phyloP scores from a whole-genome alignment of 1,140 invertebrate genomes.

The Temnothorax curvispinosus region DNA sequence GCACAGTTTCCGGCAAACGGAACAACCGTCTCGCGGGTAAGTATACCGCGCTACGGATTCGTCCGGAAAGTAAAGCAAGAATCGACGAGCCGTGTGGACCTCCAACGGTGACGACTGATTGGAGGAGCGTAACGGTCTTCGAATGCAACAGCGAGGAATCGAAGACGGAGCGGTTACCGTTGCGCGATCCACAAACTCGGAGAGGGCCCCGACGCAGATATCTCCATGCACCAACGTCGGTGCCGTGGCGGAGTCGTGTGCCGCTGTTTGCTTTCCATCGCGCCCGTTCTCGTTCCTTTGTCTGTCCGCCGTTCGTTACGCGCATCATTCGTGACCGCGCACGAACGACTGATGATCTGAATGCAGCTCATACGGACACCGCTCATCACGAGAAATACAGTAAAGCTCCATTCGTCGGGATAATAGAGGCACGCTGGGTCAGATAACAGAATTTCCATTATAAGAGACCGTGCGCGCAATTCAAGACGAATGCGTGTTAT shows the following conservation, averaged over 20 bases:
- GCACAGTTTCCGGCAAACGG: background rate
- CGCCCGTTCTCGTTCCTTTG: slow-evolving; percentile 20
- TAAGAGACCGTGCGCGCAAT: background rate
- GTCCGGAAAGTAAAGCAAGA: slow-evolving; percentile 47
- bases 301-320: slow-evolving; percentile 32
- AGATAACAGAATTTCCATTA: slow-evolving; percentile 50
- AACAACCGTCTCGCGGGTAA: too few species aligned
- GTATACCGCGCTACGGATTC: background rate
- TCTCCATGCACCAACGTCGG: slow-evolving; percentile 65
- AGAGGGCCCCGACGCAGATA: slow-evolving; percentile 67
- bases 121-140: slow-evolving; percentile 84
- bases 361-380: slow-evolving; percentile 14
- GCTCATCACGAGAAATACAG: slow-evolving; percentile 30
- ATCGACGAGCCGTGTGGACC: slow-evolving; percentile 45
- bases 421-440: slow-evolving; percentile 43
- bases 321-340: slow-evolving; percentile 17
- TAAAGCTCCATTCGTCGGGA: slow-evolving; percentile 26
- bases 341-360: slow-evolving; percentile 40
- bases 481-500: background rate
- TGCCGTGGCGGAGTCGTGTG: slow-evolving; percentile 54
- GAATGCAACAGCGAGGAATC: slow-evolving; percentile 76
- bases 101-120: slow-evolving; percentile 62
- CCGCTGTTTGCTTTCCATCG: slow-evolving; percentile 57
- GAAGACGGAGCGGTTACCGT: slow-evolving; percentile 80
- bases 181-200: slow-evolving; percentile 84